These are phyloP conservation scores for Catamblyrhynchus diadema DNA, from an alignment of 2,797 vertebrate genomes.

Conservation along the genomic window DNA sequence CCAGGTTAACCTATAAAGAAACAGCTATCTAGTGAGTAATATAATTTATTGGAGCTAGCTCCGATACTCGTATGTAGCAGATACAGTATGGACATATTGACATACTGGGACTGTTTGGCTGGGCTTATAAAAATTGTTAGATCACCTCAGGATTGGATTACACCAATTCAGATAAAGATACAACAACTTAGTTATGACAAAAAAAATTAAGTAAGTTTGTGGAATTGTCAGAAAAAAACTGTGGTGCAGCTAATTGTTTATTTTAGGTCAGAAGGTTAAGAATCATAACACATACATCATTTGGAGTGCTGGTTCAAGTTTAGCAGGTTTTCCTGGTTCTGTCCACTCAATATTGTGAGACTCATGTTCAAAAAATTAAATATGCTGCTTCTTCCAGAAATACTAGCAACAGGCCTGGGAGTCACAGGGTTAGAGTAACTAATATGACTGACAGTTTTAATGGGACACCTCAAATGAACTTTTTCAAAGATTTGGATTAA, in stretches of 20 bases:
- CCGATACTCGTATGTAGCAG: neutral
- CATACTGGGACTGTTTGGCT: neutral
- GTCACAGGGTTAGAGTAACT: neutral
- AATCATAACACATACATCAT: neutral
- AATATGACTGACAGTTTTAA: conserved; percentile 49
- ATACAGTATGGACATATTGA: neutral
- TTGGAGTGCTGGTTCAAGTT: neutral
- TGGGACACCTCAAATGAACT: conserved; percentile 14
- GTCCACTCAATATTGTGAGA: neutral
- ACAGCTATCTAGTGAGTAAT: neutral
- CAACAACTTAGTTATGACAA: neutral
- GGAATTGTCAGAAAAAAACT: neutral
- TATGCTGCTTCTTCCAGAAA: neutral
- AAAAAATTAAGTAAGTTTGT: neutral
- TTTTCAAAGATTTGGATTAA: conserved; percentile 30
- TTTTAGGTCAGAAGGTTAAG: neutral
- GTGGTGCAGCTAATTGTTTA: rapidly evolving
- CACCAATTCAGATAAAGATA: neutral
- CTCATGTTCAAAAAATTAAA: neutral
- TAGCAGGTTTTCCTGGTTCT: neutral
- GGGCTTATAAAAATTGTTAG: neutral
- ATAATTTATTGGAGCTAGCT: neutral
- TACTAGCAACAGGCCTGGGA: neutral
- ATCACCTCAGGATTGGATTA: neutral
- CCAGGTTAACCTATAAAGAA: neutral